Conservation (phyloP, 2,113 vertebrate genomes). For the Gasterosteus nipponicus region DNA sequence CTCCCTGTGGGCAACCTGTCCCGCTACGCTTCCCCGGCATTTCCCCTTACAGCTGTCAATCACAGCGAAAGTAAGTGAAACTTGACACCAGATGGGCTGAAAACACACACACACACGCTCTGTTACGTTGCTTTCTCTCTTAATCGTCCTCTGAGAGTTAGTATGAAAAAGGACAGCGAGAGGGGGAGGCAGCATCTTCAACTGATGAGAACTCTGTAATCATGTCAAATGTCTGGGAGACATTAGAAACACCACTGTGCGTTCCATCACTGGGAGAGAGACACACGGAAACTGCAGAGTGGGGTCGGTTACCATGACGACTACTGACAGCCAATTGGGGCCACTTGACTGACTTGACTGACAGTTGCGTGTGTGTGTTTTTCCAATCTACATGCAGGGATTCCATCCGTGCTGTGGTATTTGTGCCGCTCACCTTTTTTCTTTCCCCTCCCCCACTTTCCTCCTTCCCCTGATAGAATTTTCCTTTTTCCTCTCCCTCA, state of each 20-base stretch:
- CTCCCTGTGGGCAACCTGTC: background rate
- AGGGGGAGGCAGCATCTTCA: slow-evolving; percentile 4
- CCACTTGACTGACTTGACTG: slow-evolving; percentile 62
- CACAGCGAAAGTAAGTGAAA: slow-evolving; percentile 42
- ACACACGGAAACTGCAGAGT: slow-evolving; percentile 9
- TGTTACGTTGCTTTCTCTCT: background rate
- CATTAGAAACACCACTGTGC: slow-evolving; percentile 33
- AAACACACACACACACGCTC: background rate
- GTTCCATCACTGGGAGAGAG: slow-evolving; percentile 16
- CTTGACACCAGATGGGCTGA: slow-evolving; percentile 13
- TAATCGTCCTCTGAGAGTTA: background rate
- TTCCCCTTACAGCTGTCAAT: slow-evolving; percentile 60
- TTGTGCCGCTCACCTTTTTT: slow-evolving; percentile 5
- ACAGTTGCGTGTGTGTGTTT: slow-evolving; percentile 36
- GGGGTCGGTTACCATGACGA: slow-evolving; percentile 66
- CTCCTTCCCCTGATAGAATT: background rate
- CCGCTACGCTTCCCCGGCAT: slow-evolving; percentile 10
- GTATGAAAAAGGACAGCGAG: background rate
- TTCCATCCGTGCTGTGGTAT: slow-evolving; percentile 22
- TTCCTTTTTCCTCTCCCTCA: background rate
- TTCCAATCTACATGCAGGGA: slow-evolving; percentile 7
- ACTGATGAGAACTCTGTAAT: slow-evolving; percentile 38
- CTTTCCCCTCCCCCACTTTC: background rate
- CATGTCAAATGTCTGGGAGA: slow-evolving; percentile 25
- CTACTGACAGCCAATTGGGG: slow-evolving; percentile 53